Base-by-base conservation (phyloP, 2,888 invertebrate genomes). In the Aricia artaxerxes region DNA sequence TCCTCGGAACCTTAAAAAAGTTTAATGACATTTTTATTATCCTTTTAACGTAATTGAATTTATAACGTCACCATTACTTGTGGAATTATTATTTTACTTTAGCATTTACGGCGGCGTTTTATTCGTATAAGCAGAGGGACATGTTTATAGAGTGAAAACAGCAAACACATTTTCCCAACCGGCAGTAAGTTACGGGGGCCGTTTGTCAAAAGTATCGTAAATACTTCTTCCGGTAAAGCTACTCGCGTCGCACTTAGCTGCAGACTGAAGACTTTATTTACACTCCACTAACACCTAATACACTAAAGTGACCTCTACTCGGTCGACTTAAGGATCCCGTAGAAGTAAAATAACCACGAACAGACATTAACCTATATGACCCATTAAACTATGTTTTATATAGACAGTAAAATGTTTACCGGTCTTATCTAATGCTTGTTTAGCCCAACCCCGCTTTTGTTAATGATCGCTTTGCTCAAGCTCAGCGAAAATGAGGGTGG, bases 381-480 rank as follows among this genome's bases (percentile, higher is more conserved):
- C 69, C 69, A 69, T 69, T 35, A 35, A 64, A 69, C 64, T 69
- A 69, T 69, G 64, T 69, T 69, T 35, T 69, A 69, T 69, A 69
- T 13, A 69, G 35, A 13, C 38, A 64, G 31, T 64, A 11, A 69
- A 69, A 69, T 69, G 69, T 69, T 69, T 69, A 35, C 69, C 35
- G 69, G 13, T 69, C 38, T 69, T 69, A 69, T 69, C 35, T 69
- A 35, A 69, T 35, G 69, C 69, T 38, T 69, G 35, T 38, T 69
- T 69, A 69, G 16, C 69, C 69, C 35, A 38, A 38, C 64, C 31
- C 64, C 9, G 4, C 11, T 69, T 69, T 69, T 31, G 64, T 69
- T 69, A 69, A 69, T 69, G 64, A 69, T 69, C 35, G 24, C 31
- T 69, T 4, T 31, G 31, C 31, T 69, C 4, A 13, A 57, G 57